Percentiles rank a stretch among this genome's conserved stretches.
phyloP scores from a whole-genome alignment of 2,113 vertebrate genomes.

The Lepus europaeus region DNA sequence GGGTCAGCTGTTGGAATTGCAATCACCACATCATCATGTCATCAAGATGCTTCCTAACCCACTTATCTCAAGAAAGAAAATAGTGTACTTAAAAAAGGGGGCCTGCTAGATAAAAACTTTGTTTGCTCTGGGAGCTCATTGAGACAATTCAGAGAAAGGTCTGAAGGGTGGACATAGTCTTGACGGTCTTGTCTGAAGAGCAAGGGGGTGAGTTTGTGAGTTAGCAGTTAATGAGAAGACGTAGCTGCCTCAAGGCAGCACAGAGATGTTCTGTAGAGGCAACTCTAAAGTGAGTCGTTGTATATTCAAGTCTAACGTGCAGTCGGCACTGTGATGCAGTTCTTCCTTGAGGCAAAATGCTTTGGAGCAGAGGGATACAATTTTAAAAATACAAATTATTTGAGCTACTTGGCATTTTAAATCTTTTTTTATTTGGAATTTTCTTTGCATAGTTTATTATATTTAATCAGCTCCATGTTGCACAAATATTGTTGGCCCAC shows the following conservation, averaged over 20 bases:
- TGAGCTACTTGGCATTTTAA: conserved; percentile 1
- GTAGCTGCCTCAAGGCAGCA: background rate
- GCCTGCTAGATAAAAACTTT: background rate
- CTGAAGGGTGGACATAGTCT: background rate
- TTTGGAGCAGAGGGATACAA: conserved; percentile 22
- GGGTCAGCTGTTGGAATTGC: background rate
- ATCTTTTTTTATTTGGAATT: conserved; percentile 56
- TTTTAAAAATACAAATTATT: conserved; percentile 41
- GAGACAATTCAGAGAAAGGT: background rate
- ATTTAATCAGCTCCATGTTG: conserved; percentile 39
- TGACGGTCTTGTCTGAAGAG: background rate
- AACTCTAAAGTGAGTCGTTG: conserved; percentile 53
- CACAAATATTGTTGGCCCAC: background rate
- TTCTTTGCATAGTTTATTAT: conserved; percentile 33
- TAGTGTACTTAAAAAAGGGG: background rate
- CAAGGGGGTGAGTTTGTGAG: background rate
- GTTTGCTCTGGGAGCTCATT: background rate
- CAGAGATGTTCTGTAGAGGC: background rate
- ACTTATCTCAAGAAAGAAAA: conserved; percentile 20
- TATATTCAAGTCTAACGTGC: background rate
- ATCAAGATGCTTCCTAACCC: conserved; percentile 11
- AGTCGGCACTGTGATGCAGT: background rate
- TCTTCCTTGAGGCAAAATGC: conserved; percentile 7
- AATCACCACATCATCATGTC: background rate
- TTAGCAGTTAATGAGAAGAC: background rate